A percentile compares a stretch with the other conserved stretches of the same genome.
Evolutionary conservation across 2,888 invertebrate genomes (phyloP).

Genomic region (Microctonus aethiopoides): DNA sequence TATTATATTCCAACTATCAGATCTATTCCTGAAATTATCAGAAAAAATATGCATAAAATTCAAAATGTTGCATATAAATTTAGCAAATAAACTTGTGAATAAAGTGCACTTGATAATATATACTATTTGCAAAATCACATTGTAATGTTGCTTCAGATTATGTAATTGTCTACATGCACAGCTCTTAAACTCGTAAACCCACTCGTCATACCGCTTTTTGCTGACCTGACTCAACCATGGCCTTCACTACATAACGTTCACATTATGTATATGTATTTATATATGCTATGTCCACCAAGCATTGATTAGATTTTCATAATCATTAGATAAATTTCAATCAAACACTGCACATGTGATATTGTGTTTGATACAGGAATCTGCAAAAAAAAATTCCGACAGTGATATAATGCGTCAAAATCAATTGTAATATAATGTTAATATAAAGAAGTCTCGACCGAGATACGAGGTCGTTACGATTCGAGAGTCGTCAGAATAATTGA

Average conservation of each 20-base stretch:
- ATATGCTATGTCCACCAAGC: background rate
- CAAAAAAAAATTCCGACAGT: background rate
- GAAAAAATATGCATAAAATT: no score
- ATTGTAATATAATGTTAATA: background rate
- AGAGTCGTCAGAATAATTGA: slow-evolving; percentile 5
- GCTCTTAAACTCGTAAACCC: background rate
- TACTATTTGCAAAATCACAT: background rate
- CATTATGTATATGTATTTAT: background rate
- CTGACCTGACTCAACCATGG: slow-evolving; percentile 22
- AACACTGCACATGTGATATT: no score
- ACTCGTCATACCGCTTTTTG: background rate
- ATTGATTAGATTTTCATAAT: background rate
- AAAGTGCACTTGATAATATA: background rate
- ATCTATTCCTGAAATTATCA: no score
- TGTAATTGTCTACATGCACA: slow-evolving; percentile 1
- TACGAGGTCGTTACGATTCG: slow-evolving; percentile 16
- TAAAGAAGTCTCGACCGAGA: background rate
- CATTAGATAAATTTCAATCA: background rate
- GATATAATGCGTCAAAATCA: background rate
- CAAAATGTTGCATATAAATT: no score
- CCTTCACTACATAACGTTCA: background rate
- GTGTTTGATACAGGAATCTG: no score
- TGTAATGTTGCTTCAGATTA: slow-evolving; percentile 3
- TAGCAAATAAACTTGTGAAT: no score
- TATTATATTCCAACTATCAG: no score